Evolutionary conservation across 2,113 vertebrate genomes (phyloP).

Genomic region (Sitta europaea): DNA sequence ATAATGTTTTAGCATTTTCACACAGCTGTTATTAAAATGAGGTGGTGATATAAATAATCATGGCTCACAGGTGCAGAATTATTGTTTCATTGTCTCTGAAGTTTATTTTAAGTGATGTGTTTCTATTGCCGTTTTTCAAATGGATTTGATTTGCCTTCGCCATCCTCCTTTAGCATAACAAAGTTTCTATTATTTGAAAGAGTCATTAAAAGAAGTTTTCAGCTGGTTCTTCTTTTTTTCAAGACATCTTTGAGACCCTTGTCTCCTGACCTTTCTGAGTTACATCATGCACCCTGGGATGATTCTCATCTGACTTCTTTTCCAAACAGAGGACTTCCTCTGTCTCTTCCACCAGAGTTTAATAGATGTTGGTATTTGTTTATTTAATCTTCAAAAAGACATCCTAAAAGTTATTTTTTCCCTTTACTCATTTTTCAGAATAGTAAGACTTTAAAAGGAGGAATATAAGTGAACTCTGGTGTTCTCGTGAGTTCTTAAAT

Average conservation of each 20-base stretch:
- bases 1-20: neutral
- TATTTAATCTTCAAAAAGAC: neutral
- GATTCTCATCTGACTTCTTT: slow-evolving; percentile 30
- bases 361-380: neutral
- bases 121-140: neutral
- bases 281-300: neutral
- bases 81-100: neutral
- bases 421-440: neutral
- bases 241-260: neutral
- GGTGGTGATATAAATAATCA: neutral
- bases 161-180: neutral
- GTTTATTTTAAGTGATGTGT: neutral
- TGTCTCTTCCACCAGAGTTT: neutral
- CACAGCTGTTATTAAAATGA: neutral
- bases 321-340: neutral
- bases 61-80: neutral
- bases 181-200: neutral
- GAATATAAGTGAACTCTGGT: neutral
- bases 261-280: slow-evolving; percentile 23
- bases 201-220: neutral
- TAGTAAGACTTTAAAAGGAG: neutral
- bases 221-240: neutral
- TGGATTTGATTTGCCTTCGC: neutral
- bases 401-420: neutral
- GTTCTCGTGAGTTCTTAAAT: neutral